Conservation (phyloP, 2,797 vertebrate species). For the Columba guinea region DNA sequence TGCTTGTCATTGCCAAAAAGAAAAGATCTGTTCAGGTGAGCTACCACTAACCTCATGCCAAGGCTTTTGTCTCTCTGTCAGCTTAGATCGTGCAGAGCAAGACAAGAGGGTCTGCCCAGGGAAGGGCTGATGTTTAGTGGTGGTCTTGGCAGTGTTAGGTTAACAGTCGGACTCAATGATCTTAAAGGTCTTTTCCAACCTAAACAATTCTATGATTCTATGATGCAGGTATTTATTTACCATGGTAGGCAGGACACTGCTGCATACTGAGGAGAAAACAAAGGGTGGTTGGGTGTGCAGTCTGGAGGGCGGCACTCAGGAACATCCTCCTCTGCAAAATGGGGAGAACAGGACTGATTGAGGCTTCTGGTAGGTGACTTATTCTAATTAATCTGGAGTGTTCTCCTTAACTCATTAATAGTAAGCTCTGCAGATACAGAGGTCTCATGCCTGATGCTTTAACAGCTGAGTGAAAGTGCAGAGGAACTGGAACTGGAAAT, state of each 20-base stretch:
- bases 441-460: background rate
- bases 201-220: too few species aligned
- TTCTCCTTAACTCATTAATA: background rate
- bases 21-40: background rate
- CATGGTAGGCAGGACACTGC: background rate
- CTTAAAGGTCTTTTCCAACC: too few species aligned
- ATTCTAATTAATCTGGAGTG: background rate
- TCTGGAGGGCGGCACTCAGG: background rate
- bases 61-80: background rate
- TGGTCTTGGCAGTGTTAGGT: too few species aligned
- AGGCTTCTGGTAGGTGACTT: background rate
- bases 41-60: background rate
- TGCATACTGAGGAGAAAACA: background rate
- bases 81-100: accelerated
- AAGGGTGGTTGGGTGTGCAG: accelerated
- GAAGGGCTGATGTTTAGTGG: background rate
- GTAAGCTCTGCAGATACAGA: background rate
- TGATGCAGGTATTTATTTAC: background rate
- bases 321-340: background rate
- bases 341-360: background rate
- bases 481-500: background rate
- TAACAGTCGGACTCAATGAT: too few species aligned
- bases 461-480: background rate
- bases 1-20: background rate
- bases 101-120: background rate